phyloP scores from a whole-genome alignment of 1,140 invertebrate genomes.

The Trigoniulus corallinus region DNA sequence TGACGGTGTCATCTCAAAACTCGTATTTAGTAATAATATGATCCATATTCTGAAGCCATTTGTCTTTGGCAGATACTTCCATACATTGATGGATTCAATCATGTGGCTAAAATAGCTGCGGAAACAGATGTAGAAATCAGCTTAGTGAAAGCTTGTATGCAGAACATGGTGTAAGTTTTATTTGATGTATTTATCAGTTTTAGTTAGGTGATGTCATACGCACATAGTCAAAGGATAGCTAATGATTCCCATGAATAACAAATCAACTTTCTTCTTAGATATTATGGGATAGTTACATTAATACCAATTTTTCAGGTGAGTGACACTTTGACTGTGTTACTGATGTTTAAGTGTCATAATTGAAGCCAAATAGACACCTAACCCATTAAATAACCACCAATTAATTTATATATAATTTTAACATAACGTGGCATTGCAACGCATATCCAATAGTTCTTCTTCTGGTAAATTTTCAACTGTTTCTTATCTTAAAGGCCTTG shows the following conservation, averaged over 20 bases:
- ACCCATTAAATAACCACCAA: no score
- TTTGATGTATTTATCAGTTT: background rate
- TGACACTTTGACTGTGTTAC: no score
- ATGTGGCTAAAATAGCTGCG: constrained; percentile 31
- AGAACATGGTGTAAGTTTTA: constrained; percentile 59
- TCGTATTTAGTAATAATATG: constrained; percentile 29
- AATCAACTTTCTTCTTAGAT: constrained; percentile 25
- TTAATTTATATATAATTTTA: no score
- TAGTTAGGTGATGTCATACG: no score
- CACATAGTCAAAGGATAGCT: no score
- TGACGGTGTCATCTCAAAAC: background rate
- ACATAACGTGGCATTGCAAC: no score
- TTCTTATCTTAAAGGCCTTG: no score
- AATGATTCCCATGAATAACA: background rate
- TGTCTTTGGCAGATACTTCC: constrained; percentile 26
- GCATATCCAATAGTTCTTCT: no score
- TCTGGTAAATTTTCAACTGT: no score
- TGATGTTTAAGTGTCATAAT: no score
- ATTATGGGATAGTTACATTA: constrained; percentile 57
- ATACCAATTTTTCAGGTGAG: constrained; percentile 68
- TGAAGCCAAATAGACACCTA: no score
- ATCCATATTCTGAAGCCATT: constrained; percentile 22
- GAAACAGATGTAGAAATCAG: constrained; percentile 79
- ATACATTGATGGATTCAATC: constrained; percentile 34
- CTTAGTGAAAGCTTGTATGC: constrained; percentile 82